These are phyloP conservation scores for Herpetotheres cachinnans DNA, from an alignment of 2,113 vertebrate genomes.

Conservation along the genomic window DNA sequence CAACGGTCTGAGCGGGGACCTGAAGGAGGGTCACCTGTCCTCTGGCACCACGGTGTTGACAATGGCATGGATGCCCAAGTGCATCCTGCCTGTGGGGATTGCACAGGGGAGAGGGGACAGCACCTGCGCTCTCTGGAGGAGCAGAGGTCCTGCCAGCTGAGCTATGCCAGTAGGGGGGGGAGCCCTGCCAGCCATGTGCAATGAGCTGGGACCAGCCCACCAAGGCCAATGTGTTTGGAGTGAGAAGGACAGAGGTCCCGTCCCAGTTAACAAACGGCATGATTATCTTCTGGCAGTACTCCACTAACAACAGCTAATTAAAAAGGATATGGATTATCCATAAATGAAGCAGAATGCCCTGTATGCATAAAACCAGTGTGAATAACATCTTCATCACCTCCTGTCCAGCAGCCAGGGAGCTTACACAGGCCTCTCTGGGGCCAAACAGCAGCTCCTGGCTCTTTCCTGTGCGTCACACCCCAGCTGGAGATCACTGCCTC, in stretches of 20 bases:
- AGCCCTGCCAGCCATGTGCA: background rate
- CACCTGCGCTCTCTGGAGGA: background rate
- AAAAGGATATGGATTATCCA: background rate
- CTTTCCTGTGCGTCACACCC: fast-evolving
- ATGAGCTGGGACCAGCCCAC: background rate
- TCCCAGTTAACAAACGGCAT: background rate
- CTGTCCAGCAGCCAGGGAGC: background rate
- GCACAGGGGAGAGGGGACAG: no score
- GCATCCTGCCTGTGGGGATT: background rate
- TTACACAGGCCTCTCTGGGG: background rate
- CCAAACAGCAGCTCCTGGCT: background rate
- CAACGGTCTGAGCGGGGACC: no score
- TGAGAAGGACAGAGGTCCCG: background rate
- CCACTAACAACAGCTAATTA: background rate
- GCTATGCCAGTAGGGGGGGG: no score
- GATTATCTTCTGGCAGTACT: background rate
- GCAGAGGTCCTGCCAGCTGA: background rate
- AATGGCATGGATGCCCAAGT: background rate
- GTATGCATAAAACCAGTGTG: background rate
- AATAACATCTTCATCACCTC: background rate
- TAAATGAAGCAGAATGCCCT: background rate
- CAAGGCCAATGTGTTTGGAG: background rate
- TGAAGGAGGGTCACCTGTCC: background rate
- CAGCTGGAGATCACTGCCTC: background rate
- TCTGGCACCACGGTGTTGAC: background rate